These are phyloP conservation scores for Caenorhabditis imperialis DNA, from an alignment of 2,888 invertebrate genomes.

Conservation along the genomic window DNA sequence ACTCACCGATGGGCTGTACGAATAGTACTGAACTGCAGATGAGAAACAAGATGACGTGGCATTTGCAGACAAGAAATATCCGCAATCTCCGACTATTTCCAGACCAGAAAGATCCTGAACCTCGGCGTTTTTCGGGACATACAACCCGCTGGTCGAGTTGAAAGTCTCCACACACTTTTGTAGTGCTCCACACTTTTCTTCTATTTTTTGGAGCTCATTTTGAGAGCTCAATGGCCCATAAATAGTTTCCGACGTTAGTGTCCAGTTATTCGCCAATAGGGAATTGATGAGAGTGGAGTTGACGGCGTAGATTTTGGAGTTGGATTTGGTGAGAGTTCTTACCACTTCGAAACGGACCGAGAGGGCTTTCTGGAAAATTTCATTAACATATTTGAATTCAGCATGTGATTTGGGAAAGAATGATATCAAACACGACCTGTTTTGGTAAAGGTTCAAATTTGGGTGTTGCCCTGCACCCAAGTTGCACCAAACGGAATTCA, in stretches of 20 bases:
- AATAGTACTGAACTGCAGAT: constrained; percentile 1
- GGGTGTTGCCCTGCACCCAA: too few species aligned
- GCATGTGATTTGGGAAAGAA: too few species aligned
- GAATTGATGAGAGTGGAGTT: not conserved
- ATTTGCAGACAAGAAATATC: constrained; percentile 4
- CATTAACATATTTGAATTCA: not conserved
- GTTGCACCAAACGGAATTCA: too few species aligned
- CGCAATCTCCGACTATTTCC: constrained; percentile 6
- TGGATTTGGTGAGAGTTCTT: constrained; percentile 4
- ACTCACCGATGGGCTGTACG: constrained; percentile 8
- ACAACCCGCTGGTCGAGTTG: not conserved
- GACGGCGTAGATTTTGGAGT: not conserved
- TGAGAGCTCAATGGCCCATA: constrained; percentile 13
- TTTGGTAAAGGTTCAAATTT: too few species aligned
- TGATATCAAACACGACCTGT: too few species aligned
- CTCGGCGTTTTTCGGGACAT: constrained; percentile 8
- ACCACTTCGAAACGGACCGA: constrained; percentile 23
- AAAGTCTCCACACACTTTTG: constrained; percentile 2
- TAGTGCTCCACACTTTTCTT: constrained; percentile 1
- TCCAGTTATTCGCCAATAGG: constrained; percentile 8
- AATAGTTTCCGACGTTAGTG: not conserved
- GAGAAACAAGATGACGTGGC: not conserved
- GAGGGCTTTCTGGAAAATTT: constrained; percentile 20
- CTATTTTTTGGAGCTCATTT: constrained; percentile 17
- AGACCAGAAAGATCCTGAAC: not conserved